Percentiles rank a stretch among this genome's conserved stretches.
These are phyloP conservation scores for Strix aluco DNA, from an alignment of 2,113 vertebrate genomes.

Conservation along the genomic window DNA sequence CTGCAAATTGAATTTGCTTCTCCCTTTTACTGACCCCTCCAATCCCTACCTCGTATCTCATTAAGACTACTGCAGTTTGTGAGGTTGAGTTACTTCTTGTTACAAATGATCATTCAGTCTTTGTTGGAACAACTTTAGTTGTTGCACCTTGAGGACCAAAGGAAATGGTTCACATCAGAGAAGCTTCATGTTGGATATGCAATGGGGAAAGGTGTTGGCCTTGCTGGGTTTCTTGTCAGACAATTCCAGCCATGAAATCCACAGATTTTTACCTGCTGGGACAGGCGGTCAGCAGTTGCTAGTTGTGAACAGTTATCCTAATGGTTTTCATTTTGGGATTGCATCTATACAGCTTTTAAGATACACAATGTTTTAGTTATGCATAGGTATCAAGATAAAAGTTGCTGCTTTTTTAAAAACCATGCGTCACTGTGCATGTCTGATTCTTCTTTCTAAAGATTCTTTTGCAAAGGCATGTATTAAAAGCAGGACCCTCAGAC, in stretches of 20 bases:
- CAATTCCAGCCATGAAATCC: background rate
- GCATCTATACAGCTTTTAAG: background rate
- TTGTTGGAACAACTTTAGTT: background rate
- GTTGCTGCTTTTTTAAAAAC: background rate
- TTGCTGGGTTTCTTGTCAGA: background rate
- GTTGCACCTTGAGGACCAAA: background rate
- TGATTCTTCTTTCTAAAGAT: background rate
- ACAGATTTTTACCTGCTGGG: background rate
- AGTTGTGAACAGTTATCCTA: background rate
- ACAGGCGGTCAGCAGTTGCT: background rate
- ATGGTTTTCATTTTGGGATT: background rate
- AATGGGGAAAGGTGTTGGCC: background rate
- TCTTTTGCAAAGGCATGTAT: background rate
- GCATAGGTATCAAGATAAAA: background rate
- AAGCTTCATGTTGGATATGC: background rate
- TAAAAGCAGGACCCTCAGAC: background rate
- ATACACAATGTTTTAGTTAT: background rate
- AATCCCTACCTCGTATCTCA: background rate
- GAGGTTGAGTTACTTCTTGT: background rate
- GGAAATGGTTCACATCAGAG: background rate
- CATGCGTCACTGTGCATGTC: accelerated
- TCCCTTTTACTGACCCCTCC: background rate
- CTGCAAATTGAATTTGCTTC: background rate
- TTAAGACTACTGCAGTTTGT: background rate
- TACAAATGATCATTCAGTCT: background rate